phyloP scores from a whole-genome alignment of 1,140 invertebrate genomes.

The Thaumetopoea pityocampa region DNA sequence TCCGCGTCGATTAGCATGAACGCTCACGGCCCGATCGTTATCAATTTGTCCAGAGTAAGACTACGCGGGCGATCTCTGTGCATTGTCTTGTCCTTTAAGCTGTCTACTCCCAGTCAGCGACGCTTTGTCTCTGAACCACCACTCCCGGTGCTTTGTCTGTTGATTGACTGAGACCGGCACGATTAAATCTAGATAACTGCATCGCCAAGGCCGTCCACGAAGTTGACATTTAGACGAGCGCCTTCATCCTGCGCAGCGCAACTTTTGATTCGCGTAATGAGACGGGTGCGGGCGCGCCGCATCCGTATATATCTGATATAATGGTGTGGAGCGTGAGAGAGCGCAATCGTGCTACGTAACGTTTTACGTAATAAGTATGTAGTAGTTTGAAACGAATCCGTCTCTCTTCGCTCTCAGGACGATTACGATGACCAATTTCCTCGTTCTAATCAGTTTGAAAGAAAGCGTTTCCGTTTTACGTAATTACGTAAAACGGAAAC shows the following conservation, averaged over 20 bases:
- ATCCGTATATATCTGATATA: slow-evolving; percentile 51
- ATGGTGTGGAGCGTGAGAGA: slow-evolving; percentile 52
- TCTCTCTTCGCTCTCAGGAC: slow-evolving; percentile 19
- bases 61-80: slow-evolving; percentile 27
- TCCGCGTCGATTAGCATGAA: slow-evolving; percentile 51
- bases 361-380: slow-evolving; percentile 53
- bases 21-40: slow-evolving; percentile 44
- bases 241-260: slow-evolving; percentile 26
- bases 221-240: slow-evolving; percentile 46
- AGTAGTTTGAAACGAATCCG: slow-evolving; percentile 37
- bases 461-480: slow-evolving; percentile 15
- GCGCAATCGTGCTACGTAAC: slow-evolving; percentile 51
- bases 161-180: slow-evolving; percentile 35
- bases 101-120: slow-evolving; percentile 28
- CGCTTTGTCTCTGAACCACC: slow-evolving; percentile 32
- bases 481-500: slow-evolving; percentile 13
- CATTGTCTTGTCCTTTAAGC: slow-evolving; percentile 47
- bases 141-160: slow-evolving; percentile 37
- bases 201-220: slow-evolving; percentile 43
- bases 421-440: slow-evolving; percentile 33
- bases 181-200: slow-evolving; percentile 49
- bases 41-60: slow-evolving; percentile 50
- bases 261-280: slow-evolving; percentile 52
- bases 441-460: slow-evolving; percentile 19
- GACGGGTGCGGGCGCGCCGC: slow-evolving; percentile 39